Evolutionary conservation across 2,797 vertebrate genomes (phyloP), one percentile per base, ranked within the genome.

Genomic region (Gymnopithys bicolor): DNA sequence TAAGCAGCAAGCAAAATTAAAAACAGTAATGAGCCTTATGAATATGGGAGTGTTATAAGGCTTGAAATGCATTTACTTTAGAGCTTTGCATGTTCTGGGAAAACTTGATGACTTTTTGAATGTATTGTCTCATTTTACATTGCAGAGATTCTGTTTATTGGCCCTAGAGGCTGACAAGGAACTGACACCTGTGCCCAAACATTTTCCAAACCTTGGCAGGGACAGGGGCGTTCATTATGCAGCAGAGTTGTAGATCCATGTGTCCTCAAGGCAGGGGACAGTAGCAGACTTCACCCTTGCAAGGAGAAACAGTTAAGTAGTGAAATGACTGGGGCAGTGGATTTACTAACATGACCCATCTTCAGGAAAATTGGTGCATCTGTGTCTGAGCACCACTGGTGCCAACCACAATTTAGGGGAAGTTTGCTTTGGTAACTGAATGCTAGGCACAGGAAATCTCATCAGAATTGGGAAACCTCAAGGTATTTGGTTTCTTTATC

Each of bases 1-100:
- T 97, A 97, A 97, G 43, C 95, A 96, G 63, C 33, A 49, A 95
- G 74, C 88, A 95, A 97, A 97, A 97, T 97, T 97, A 96, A 96
- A 97, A 95, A 25, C 95, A 84, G 89, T 95, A 97, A 97, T 85
- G 94, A 97, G 79, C 83, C n/a, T 84, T 96, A 94, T 93, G 95
- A 97, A 96, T 97, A 93, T 1, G 21, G 78, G 80, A 84, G 48
- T 35, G 58, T 81, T 93, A 77, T 15, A 93, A 89, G 63, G 67
- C 76, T 94, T 94, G 91, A 97, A 97, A 95, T 84, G 70, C 92
- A 90, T 97, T 97, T 97, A 92, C 97, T 97, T 94, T 92, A 86
- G 92, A 96, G 94, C 56, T 82, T 78, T 25, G 60, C 49, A 16
- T 84, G 89, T 95, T 95, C 96, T 97, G 96, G 96, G 95, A 96